A percentile compares a stretch with the other conserved stretches of the same genome.
Evolutionary conservation across 2,797 vertebrate genomes (phyloP).

Genomic region (Rhynchonycteris naso): DNA sequence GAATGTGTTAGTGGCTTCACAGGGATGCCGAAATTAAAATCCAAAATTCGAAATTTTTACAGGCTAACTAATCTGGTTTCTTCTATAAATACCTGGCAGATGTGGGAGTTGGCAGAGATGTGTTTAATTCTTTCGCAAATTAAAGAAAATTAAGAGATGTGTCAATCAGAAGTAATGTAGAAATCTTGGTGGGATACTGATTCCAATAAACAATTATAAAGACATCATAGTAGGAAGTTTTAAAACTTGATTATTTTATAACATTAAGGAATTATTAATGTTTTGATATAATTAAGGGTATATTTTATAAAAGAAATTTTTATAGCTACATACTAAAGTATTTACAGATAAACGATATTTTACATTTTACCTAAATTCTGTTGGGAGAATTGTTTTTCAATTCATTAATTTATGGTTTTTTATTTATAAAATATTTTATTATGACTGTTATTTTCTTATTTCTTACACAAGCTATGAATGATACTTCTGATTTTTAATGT

Average conservation of each 20-base stretch:
- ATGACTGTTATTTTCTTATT: not conserved
- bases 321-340: not conserved
- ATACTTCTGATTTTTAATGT: not conserved
- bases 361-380: not conserved
- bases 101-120: not conserved
- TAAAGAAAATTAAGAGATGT: not conserved
- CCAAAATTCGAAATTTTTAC: not conserved
- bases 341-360: not conserved
- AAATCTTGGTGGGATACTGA: not conserved
- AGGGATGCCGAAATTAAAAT: not conserved
- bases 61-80: not conserved
- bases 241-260: not conserved
- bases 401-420: not conserved
- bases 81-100: not conserved
- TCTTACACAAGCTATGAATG: not conserved
- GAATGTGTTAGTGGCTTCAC: not conserved
- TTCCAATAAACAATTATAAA: not conserved
- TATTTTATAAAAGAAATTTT: slow-evolving; percentile 34
- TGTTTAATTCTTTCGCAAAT: not conserved
- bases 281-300: not conserved
- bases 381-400: not conserved
- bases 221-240: not conserved
- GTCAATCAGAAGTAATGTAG: not conserved
- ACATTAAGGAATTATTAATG: not conserved
- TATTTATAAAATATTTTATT: slow-evolving; percentile 6